phyloP scores from a whole-genome alignment of 2,888 invertebrate species.

The Malthinus flaveolus region DNA sequence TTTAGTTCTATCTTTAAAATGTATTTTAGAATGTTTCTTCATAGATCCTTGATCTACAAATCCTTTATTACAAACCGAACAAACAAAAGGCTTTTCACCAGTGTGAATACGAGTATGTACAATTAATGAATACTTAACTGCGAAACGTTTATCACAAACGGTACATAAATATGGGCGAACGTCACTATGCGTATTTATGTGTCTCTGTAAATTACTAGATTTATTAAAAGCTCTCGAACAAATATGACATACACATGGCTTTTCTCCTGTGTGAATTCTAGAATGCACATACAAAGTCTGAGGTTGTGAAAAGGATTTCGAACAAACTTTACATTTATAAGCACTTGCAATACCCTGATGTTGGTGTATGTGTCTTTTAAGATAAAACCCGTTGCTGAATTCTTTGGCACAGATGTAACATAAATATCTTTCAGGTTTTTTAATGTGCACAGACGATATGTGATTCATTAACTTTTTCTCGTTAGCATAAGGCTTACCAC shows the following conservation, averaged over 20 bases:
- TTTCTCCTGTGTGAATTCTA: slow-evolving; percentile 17
- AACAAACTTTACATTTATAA: slow-evolving; percentile 10
- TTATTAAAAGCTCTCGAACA: slow-evolving; percentile 18
- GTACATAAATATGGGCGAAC: slow-evolving; percentile 9
- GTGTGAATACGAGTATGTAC: slow-evolving; percentile 14
- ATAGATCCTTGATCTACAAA: slow-evolving; percentile 9
- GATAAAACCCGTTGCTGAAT: slow-evolving; percentile 35
- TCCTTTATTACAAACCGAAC: slow-evolving; percentile 6
- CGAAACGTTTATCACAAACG: slow-evolving; percentile 9
- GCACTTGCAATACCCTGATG: slow-evolving; percentile 5
- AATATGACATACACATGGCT: slow-evolving; percentile 15
- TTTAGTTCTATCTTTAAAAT: neutral
- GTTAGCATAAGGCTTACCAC: slow-evolving; percentile 39
- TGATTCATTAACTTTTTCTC: slow-evolving; percentile 42
- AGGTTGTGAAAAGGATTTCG: slow-evolving; percentile 9
- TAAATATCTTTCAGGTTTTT: slow-evolving; percentile 27
- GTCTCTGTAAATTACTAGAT: slow-evolving; percentile 12
- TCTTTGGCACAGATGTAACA: slow-evolving; percentile 35
- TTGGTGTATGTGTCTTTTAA: slow-evolving; percentile 33
- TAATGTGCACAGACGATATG: slow-evolving; percentile 31
- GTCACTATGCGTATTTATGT: slow-evolving; percentile 6
- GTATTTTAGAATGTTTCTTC: slow-evolving; percentile 6
- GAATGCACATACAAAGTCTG: slow-evolving; percentile 6
- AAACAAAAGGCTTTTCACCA: slow-evolving; percentile 14
- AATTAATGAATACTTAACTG: slow-evolving; percentile 1